phyloP scores from a whole-genome alignment of 2,797 vertebrate species.

The Zenarchopterus dispar region DNA sequence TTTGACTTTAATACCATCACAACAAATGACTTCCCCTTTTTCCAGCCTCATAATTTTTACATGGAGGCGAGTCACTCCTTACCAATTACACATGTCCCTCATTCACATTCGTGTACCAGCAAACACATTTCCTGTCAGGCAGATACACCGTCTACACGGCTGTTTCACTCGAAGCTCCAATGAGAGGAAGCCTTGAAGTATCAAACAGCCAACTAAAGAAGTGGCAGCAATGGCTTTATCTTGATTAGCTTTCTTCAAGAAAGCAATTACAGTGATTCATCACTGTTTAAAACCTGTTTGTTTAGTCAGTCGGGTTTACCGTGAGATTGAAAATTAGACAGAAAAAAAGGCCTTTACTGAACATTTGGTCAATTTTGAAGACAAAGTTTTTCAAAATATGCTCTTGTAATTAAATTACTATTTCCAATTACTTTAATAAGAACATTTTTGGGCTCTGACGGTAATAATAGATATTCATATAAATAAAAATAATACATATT shows the following conservation, averaged over 20 bases:
- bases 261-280: conserved; percentile 29
- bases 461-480: too few relatives aligned
- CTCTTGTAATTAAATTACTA: too few relatives aligned
- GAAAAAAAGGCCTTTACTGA: neutral
- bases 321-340: neutral
- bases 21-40: conserved; percentile 58
- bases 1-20: conserved; percentile 35
- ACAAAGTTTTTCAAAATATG: too few relatives aligned
- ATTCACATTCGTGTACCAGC: conserved; percentile 19
- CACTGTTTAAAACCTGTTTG: conserved; percentile 6
- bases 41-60: conserved; percentile 42
- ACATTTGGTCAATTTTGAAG: neutral
- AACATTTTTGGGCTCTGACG: too few relatives aligned
- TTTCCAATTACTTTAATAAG: too few relatives aligned
- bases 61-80: conserved; percentile 15
- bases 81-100: conserved; percentile 32
- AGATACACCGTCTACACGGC: neutral
- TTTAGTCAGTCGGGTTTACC: neutral
- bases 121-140: conserved; percentile 6
- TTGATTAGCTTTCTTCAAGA: conserved; percentile 12
- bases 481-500: too few relatives aligned
- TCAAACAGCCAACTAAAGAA: conserved; percentile 4
- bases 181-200: neutral
- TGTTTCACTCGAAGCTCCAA: neutral
- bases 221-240: neutral